phyloP scores from a whole-genome alignment of 2,113 vertebrate species.

The Entelurus aequoreus region DNA sequence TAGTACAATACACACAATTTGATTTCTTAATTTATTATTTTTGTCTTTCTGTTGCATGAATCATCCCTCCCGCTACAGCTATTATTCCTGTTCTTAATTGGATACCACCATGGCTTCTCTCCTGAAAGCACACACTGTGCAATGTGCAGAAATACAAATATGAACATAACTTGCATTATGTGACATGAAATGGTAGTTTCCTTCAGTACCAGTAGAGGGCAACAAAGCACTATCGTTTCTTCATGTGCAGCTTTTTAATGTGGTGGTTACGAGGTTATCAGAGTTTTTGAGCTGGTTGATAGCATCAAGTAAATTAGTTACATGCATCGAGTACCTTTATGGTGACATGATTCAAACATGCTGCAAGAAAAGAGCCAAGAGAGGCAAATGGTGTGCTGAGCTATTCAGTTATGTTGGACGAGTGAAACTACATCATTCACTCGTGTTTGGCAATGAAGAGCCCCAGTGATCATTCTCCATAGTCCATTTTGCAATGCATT shows the following conservation, averaged over 20 bases:
- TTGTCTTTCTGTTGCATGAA: background rate
- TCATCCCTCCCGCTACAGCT: background rate
- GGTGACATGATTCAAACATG: background rate
- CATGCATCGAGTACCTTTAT: background rate
- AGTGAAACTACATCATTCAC: conserved; percentile 18
- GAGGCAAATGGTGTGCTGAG: conserved; percentile 2
- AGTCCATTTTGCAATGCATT: conserved; percentile 42
- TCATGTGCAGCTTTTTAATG: conserved; percentile 17
- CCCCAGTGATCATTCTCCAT: conserved; percentile 36
- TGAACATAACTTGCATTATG: background rate
- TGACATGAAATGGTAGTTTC: conserved; percentile 25
- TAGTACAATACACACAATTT: conserved; percentile 31
- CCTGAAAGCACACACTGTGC: background rate
- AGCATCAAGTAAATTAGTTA: conserved; percentile 9
- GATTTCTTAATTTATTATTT: conserved; percentile 2
- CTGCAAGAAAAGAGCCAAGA: background rate
- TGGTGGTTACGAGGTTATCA: conserved; percentile 10
- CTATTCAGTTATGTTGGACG: conserved; percentile 12
- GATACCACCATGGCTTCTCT: background rate
- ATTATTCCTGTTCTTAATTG: background rate
- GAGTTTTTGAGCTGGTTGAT: conserved; percentile 19
- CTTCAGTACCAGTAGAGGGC: conserved; percentile 65
- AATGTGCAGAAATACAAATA: conserved; percentile 5
- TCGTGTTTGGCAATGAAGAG: conserved; percentile 15
- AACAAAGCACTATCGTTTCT: conserved; percentile 51